Evolutionary conservation across 64 coral and sea anemone species (phyloP), one percentile per base, ranked within the genome.

Genomic region (Porites lutea): DNA sequence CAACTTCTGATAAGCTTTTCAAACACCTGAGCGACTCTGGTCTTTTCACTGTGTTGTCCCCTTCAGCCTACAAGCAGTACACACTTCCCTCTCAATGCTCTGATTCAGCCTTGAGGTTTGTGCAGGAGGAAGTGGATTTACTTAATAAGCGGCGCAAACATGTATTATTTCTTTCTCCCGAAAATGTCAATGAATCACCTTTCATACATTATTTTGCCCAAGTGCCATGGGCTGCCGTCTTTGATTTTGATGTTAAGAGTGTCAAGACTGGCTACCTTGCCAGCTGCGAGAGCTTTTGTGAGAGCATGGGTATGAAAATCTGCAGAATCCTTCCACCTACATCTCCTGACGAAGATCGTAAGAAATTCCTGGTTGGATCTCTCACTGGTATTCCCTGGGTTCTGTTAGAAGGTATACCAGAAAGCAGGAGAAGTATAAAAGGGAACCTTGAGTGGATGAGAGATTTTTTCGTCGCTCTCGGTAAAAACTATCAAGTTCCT

Each of bases 371-470:
- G 4, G 72, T 86, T 6, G 82, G 37, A 3, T 78, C 83, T 14
- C 83, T 89, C 12, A 95, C 91, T 95, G 94, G 94, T 61, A 81
- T 88, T 3, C 89, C 94, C 6, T 95, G 94, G 94, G 80, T 95
- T n/a, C 86, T 95, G 19, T 13, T 95, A 0, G 88, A 95, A 65
- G 94, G 94, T 11, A 13, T 86, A 52, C 88, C 82, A 43, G 81
- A 90, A 6, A 90, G 73, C 22, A 79, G 71, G 18, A 78, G 88
- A 15, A 87, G 59, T 50, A 87, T 95, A 14, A 85, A 9, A 51
- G 88, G 74, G 2, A 79, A 78, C 65, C 77, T 90, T 1, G 64
- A 90, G 18, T 95, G 93, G 93, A 59, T 85, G 16, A 79, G 74
- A 48, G 87, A 87, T 16, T 81, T 79, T 52, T 87, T 95, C 47